A percentile compares a stretch with the other conserved stretches of the same genome.
Conservation (phyloP, 2,888 invertebrate species). For the Meiosimyza platycephala region DNA sequence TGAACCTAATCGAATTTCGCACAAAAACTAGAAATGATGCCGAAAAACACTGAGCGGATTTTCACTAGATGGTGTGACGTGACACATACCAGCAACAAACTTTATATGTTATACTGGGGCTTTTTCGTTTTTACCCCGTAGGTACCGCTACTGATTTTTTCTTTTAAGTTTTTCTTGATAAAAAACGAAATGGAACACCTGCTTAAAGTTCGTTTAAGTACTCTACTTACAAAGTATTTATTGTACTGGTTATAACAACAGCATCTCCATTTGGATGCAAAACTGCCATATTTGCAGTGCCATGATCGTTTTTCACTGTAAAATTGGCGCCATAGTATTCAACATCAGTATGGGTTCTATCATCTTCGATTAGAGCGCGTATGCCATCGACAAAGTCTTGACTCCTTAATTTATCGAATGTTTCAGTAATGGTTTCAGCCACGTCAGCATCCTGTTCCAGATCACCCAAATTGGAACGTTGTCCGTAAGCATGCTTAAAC, state of each 20-base stretch:
- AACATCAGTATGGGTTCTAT: constrained; percentile 74
- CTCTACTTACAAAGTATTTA: constrained; percentile 71
- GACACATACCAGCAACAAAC: no score
- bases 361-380: constrained; percentile 68
- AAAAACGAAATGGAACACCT: no score
- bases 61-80: no score
- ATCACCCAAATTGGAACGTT: constrained; percentile 87
- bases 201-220: no score
- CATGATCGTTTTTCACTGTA: constrained; percentile 77
- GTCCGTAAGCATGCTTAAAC: constrained; percentile 92
- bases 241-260: constrained; percentile 86
- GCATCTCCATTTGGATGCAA: constrained; percentile 90
- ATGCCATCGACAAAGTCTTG: constrained; percentile 72
- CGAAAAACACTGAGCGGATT: no score
- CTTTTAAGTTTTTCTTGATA: no score
- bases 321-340: constrained; percentile 79
- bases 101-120: no score
- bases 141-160: no score
- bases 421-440: constrained; percentile 49
- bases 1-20: no score
- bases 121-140: no score
- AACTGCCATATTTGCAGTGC: constrained; percentile 90
- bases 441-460: constrained; percentile 58
- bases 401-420: constrained; percentile 74
- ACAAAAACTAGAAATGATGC: no score